Percentiles rank a stretch among this genome's conserved stretches.
Evolutionary conservation across 1,140 invertebrate species (phyloP).

Genomic region (Tenebrio molitor): DNA sequence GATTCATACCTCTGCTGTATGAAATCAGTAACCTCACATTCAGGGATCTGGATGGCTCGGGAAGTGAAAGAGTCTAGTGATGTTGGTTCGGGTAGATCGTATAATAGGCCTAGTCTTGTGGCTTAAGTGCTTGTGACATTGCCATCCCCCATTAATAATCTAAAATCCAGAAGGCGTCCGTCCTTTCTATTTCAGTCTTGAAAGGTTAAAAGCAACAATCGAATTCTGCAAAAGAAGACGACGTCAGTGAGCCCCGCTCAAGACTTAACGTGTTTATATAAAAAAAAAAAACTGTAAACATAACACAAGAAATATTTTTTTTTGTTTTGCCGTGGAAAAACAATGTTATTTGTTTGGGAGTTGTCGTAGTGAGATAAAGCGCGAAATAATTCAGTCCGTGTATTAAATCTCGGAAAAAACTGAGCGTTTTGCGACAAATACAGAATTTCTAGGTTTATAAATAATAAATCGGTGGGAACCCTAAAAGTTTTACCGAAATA

Average conservation of each 20-base stretch:
- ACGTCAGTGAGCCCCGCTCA: neutral
- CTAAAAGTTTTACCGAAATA: too few species aligned
- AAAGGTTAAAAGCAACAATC: slow-evolving; percentile 2
- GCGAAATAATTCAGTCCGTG: too few species aligned
- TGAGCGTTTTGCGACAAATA: too few species aligned
- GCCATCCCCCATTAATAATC: slow-evolving; percentile 27
- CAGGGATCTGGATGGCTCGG: neutral
- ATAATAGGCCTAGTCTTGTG: slow-evolving; percentile 20
- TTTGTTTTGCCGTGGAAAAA: neutral
- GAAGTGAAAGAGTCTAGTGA: slow-evolving; percentile 15
- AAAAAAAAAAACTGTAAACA: neutral
- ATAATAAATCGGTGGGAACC: too few species aligned
- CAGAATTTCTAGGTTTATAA: too few species aligned
- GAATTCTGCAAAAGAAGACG: neutral
- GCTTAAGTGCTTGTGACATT: slow-evolving; percentile 27
- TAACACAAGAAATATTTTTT: neutral
- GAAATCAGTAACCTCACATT: neutral
- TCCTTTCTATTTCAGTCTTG: neutral
- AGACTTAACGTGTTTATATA: neutral
- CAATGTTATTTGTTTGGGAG: neutral
- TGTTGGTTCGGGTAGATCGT: slow-evolving; percentile 9
- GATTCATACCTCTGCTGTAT: slow-evolving; percentile 9
- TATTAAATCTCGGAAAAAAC: too few species aligned
- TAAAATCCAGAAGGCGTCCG: slow-evolving; percentile 25
- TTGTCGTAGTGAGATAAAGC: neutral